phyloP scores from a whole-genome alignment of 1,140 invertebrate genomes.

The Orius insidiosus region DNA sequence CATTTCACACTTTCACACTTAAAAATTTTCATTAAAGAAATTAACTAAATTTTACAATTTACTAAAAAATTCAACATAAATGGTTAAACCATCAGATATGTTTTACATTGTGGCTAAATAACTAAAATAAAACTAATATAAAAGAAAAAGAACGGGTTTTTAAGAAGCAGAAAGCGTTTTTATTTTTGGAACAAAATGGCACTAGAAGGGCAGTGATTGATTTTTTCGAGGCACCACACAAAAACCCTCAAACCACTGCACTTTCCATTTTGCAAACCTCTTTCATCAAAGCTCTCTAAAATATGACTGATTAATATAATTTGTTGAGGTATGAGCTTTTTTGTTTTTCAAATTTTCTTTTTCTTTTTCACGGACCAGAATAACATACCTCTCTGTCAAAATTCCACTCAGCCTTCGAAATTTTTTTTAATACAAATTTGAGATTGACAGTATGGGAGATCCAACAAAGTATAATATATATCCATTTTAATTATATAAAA shows the following conservation, averaged over 20 bases:
- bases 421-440: no score
- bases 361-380: no score
- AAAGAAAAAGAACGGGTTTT: neutral
- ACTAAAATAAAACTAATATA: conserved; percentile 4
- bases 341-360: no score
- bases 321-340: no score
- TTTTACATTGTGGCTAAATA: conserved; percentile 5
- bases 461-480: conserved; percentile 13
- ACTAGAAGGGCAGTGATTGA: conserved; percentile 13
- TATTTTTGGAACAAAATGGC: conserved; percentile 11
- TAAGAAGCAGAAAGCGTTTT: conserved; percentile 1
- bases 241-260: no score
- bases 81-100: conserved; percentile 11
- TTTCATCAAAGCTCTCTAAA: no score
- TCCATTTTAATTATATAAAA: conserved; percentile 10
- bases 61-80: conserved; percentile 9
- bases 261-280: no score
- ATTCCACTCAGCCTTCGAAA: no score
- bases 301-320: no score
- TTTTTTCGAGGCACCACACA: neutral
- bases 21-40: conserved; percentile 2
- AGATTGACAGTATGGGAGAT: conserved; percentile 14
- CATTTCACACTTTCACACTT: conserved; percentile 3
- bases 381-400: no score
- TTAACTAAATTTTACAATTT: conserved; percentile 11